These are phyloP conservation scores for Zygothrica quintamaculata DNA, from an alignment of 2,888 invertebrate species.

Conservation along the genomic window DNA sequence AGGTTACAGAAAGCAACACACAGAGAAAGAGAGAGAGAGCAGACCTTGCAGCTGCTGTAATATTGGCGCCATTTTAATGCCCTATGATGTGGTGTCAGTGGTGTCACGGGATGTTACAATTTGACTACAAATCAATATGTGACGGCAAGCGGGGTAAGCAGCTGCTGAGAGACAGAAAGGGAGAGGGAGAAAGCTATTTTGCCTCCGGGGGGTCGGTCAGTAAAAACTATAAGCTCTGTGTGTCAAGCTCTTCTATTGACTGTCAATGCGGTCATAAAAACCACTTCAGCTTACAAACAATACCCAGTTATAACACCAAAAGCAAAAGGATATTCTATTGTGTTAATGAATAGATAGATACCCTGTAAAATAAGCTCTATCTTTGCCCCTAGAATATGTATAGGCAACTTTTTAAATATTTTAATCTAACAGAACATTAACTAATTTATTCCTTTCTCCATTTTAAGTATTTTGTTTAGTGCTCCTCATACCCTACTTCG, in stretches of 20 bases:
- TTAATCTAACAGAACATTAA: no score
- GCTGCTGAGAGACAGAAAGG: not conserved
- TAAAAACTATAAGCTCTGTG: constrained; percentile 54
- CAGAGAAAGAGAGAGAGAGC: no score
- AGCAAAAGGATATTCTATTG: constrained; percentile 6
- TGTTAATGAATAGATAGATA: not conserved
- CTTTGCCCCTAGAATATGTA: no score
- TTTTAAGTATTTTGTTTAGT: constrained; percentile 2
- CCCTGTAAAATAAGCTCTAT: not conserved
- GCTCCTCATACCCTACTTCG: not conserved
- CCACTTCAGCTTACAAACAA: constrained; percentile 67
- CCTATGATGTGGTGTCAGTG: constrained; percentile 35
- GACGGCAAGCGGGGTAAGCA: constrained; percentile 11
- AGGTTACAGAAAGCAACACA: no score
- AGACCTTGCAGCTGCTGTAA: constrained; percentile 47
- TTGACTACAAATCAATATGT: constrained; percentile 78
- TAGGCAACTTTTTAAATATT: no score
- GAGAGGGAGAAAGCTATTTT: no score
- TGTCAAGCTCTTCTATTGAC: constrained; percentile 52
- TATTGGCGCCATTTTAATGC: constrained; percentile 74
- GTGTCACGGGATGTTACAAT: constrained; percentile 52
- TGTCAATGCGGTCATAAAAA: constrained; percentile 71
- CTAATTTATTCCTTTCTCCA: no score
- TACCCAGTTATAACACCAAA: constrained; percentile 23
- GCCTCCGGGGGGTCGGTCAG: constrained; percentile 40